These are phyloP conservation scores for Erinaceus europaeus DNA, from an alignment of 2,113 vertebrate genomes.

Conservation along the genomic window DNA sequence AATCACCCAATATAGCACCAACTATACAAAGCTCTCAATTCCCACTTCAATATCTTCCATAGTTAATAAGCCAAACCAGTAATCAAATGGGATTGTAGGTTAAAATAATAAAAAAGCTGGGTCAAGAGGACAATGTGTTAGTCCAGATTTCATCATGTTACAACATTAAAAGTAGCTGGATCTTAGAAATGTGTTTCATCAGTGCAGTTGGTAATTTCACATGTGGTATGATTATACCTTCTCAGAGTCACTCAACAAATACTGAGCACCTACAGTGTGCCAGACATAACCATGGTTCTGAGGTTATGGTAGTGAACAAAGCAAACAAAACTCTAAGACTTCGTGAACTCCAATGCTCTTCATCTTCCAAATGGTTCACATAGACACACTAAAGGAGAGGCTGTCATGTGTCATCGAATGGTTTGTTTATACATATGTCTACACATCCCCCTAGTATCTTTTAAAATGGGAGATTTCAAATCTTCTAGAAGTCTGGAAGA, in stretches of 20 bases:
- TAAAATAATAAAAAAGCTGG: neutral
- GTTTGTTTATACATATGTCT: neutral
- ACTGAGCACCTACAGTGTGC: neutral
- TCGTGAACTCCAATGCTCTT: neutral
- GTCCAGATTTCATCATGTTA: neutral
- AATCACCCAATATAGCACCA: neutral
- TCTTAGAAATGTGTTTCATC: neutral
- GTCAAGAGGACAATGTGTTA: neutral
- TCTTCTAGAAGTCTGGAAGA: neutral
- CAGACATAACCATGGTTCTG: neutral
- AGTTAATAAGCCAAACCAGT: neutral
- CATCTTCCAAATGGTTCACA: neutral
- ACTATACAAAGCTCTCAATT: neutral
- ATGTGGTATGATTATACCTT: neutral
- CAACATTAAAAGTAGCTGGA: neutral
- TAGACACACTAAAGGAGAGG: neutral
- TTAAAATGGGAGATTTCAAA: neutral
- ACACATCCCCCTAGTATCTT: neutral
- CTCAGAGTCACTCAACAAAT: neutral
- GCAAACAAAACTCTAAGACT: neutral
- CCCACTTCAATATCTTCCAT: neutral
- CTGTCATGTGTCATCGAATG: neutral
- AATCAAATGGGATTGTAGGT: neutral
- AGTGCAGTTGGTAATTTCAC: neutral
- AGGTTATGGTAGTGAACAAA: neutral